Conservation (phyloP, 2,113 vertebrate species). For the Calidris pugnax region DNA sequence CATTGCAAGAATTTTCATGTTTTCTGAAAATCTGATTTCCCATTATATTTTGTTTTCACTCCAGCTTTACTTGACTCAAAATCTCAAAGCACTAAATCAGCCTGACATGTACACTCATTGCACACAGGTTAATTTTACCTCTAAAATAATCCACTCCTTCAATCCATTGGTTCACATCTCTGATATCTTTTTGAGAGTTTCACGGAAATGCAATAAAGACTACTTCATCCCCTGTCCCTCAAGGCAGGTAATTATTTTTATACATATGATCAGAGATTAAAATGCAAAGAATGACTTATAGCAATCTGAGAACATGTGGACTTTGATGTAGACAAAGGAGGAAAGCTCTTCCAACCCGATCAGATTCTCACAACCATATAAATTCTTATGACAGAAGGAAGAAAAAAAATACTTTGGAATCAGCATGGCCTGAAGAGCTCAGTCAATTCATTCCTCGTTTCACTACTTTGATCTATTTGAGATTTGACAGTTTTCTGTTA, state of each 20-base stretch:
- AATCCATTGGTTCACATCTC: background rate
- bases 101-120: background rate
- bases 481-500: conserved; percentile 62
- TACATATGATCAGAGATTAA: conserved; percentile 43
- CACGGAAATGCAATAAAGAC: conserved; percentile 2
- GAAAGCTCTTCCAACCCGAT: conserved; percentile 43
- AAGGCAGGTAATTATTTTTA: conserved; percentile 59
- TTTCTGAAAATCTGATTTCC: background rate
- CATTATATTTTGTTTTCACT: background rate
- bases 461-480: conserved; percentile 69
- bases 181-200: background rate
- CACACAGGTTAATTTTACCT: background rate
- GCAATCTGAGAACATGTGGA: conserved; percentile 38
- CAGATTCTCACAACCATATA: conserved; percentile 34
- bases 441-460: conserved; percentile 30
- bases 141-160: background rate
- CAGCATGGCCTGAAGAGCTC: conserved; percentile 57
- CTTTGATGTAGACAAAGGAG: conserved; percentile 73
- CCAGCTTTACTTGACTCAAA: background rate
- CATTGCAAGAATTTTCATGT: background rate
- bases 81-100: background rate
- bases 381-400: conserved; percentile 66
- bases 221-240: conserved; percentile 36
- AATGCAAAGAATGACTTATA: conserved; percentile 58
- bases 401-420: conserved; percentile 47